Percentiles rank a stretch among this genome's conserved stretches.
These are phyloP conservation scores for Troglohyphantes excavatus DNA, from an alignment of 2,888 invertebrate genomes.

Conservation along the genomic window DNA sequence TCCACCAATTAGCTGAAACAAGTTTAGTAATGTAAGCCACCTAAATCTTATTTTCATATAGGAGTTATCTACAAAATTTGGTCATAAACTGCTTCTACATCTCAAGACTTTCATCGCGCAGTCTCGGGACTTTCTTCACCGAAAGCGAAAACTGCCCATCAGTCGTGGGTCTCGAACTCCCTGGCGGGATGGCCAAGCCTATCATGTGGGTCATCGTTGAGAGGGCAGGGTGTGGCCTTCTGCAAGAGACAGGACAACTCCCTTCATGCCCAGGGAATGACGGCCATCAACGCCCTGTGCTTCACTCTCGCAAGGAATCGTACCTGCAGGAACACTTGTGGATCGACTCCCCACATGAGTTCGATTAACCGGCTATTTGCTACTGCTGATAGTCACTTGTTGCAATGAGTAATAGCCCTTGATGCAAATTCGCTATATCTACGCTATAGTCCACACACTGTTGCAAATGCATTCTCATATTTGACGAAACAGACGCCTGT, in stretches of 20 bases:
- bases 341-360: not conserved
- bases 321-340: slow-evolving; percentile 26
- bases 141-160: not conserved
- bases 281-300: slow-evolving; percentile 58
- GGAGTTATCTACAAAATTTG: too few species aligned
- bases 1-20: too few species aligned
- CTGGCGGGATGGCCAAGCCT: slow-evolving; percentile 61
- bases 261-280: slow-evolving; percentile 66
- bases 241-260: slow-evolving; percentile 59
- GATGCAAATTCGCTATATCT: too few species aligned
- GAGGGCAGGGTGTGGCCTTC: slow-evolving; percentile 71
- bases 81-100: too few species aligned
- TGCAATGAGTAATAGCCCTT: not conserved
- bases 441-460: too few species aligned
- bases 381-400: not conserved
- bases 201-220: slow-evolving; percentile 77
- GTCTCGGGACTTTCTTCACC: not conserved
- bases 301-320: not conserved
- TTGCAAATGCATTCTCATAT: too few species aligned
- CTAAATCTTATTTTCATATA: too few species aligned
- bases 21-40: too few species aligned
- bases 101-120: too few species aligned
- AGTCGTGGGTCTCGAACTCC: not conserved
- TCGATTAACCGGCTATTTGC: not conserved
- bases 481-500: too few species aligned